Evolutionary conservation across 2,113 vertebrate species (phyloP), one percentile per base, ranked within the genome.

Genomic region (Channa argus): DNA sequence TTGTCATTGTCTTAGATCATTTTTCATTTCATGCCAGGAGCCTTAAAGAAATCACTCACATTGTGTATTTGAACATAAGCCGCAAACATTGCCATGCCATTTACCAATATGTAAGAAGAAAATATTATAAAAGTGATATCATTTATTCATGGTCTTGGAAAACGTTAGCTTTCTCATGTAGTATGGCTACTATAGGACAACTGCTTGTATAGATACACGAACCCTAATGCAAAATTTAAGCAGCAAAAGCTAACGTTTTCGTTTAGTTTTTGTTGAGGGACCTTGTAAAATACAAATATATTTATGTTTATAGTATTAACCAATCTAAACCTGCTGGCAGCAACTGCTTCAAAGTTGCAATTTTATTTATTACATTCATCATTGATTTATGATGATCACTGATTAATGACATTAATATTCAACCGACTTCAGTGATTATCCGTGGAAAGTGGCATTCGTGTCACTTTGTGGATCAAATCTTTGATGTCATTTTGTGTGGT

Each of bases 11-110:
- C 47, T 52, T n/a, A 67, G 24, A 82, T 79, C 43, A 71, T 79
- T 77, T 70, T 51, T 80, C 46, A 79, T 69, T 60, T 69, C 12
- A 43, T 60, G 68, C 72, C 63, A 79, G 37, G 36, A 24, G 8
- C 8, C 14, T 33, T 11, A n/a, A 62, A 46, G 5, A 70, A 44
- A 71, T 78, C 12, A 53, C 64, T 54, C 74, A 91, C 33, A 8
- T 6, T 71, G 58, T 75, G 33, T n/a, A 44, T 84, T 53, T 33
- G 15, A 38, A 41, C 12, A 15, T 39, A 12, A 55, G 49, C 45
- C 58, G 14, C 38, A 61, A 49, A 43, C 33, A 34, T 74, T 33
- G 49, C 14, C 49, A 24, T 24, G 24, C 1, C 24, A 41, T 38
- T 47, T 8, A 66, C 3, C 8, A 36, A 24, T 24, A 3, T 37